These are phyloP conservation scores for Hucho hucho DNA, from an alignment of 2,113 vertebrate species.

Conservation along the genomic window DNA sequence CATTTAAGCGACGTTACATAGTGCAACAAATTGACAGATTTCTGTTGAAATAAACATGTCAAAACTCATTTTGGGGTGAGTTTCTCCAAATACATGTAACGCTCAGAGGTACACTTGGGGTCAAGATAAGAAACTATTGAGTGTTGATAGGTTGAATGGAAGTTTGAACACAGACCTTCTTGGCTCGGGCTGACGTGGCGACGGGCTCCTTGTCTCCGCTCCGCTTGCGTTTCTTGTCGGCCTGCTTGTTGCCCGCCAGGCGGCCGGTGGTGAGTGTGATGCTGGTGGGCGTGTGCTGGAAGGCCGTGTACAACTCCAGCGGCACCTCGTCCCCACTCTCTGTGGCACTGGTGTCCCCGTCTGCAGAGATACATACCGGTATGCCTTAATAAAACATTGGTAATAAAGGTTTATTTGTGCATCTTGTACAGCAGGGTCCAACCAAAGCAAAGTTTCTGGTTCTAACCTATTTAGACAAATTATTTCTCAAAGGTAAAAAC, in stretches of 20 bases:
- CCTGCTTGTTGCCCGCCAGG: constrained; percentile 84
- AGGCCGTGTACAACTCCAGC: constrained; percentile 93
- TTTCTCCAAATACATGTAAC: no score
- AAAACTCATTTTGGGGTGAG: no score
- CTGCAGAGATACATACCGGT: constrained; percentile 64
- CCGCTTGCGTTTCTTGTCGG: constrained; percentile 96
- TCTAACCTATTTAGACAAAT: no score
- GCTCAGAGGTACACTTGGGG: no score
- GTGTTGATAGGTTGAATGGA: no score
- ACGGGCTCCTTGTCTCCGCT: constrained; percentile 92
- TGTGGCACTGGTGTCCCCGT: constrained; percentile 98
- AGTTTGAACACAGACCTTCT: constrained; percentile 80
- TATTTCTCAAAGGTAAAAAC: not conserved
- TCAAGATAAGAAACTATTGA: no score
- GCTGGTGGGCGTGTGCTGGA: constrained; percentile 91
- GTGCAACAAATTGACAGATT: no score
- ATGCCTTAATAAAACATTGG: constrained; percentile 4
- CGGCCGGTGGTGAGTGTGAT: constrained; percentile 91
- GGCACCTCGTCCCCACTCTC: constrained; percentile 98
- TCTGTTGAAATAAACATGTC: no score
- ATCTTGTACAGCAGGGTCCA: no score
- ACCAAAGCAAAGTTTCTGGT: no score
- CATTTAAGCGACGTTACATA: no score
- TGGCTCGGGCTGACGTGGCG: constrained; percentile 85
- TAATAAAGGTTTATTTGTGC: not conserved